These are phyloP conservation scores for Catocala nupta DNA, from an alignment of 2,888 invertebrate genomes.

Conservation along the genomic window DNA sequence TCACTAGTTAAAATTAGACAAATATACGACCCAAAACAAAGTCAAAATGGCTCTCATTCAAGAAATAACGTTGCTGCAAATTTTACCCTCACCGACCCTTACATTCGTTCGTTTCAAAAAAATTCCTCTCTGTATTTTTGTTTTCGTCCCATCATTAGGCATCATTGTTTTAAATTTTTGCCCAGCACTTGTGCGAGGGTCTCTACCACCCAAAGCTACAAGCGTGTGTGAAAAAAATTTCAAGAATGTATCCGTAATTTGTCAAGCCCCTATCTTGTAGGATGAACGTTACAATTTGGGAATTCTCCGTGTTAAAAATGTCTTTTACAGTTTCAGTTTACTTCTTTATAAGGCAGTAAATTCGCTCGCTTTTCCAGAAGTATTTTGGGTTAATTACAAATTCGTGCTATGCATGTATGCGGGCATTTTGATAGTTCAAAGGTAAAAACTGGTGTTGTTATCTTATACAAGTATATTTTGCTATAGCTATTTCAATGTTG, in stretches of 20 bases:
- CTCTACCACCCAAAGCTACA: slow-evolving; percentile 2
- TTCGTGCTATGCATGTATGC: no score
- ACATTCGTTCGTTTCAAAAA: slow-evolving; percentile 5
- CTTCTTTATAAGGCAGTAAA: no score
- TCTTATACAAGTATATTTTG: no score
- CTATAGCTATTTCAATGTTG: no score
- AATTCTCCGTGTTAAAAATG: no score
- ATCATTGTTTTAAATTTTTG: slow-evolving; percentile 40
- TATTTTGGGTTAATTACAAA: no score
- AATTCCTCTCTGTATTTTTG: slow-evolving; percentile 24
- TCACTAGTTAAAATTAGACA: no score
- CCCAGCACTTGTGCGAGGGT: slow-evolving; percentile 4
- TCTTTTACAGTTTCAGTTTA: not conserved
- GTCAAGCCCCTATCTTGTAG: slow-evolving; percentile 10
- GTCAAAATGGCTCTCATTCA: not conserved
- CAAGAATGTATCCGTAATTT: slow-evolving; percentile 33
- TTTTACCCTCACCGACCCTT: slow-evolving; percentile 5
- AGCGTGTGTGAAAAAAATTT: slow-evolving; percentile 29
- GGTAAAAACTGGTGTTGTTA: no score
- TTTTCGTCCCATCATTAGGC: slow-evolving; percentile 21
- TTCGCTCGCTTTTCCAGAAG: no score
- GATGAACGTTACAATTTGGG: slow-evolving; percentile 7
- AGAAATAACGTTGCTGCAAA: slow-evolving; percentile 12
- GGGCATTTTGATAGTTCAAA: no score
- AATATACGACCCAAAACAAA: not conserved